Evolutionary conservation across 2,888 invertebrate species (phyloP), one percentile per base, ranked within the genome.

Genomic region (Chloromyia formosa): DNA sequence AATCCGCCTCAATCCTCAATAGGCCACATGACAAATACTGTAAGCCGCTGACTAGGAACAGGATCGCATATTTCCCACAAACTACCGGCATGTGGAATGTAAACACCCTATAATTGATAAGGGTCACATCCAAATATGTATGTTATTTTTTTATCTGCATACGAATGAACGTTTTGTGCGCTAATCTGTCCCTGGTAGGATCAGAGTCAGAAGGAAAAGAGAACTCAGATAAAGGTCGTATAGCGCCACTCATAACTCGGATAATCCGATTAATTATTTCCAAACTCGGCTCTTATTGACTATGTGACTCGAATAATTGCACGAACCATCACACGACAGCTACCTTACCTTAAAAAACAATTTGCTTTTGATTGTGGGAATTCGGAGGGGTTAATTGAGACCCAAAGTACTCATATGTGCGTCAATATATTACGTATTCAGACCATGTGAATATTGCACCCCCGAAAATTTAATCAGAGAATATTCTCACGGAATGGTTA

Each of bases 401-500:
- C 49, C 27, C 3, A 35, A 49, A 49, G 12, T n/a, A 49, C 49
- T 12, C 62, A 42, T 62, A n/a, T 16, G 10, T 14, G 3, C 62
- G 40, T 18, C 22, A 18, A 56, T 20, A 58, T 35, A 35, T 35
- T 35, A 35, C 27, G 27, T 35, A 35, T 35, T 35, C 27, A 35
- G 7, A 35, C 7, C 27, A 35, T 71, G 71, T 35, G 56, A 71
- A 71, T 56, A 71, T 35, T 71, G 58, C 58, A 71, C 71, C 71
- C 71, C 58, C 58, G 56, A 71, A 71, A 71, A 71, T 56, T 40
- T 71, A 71, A 71, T 56, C 71, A 42, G 71, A 35, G 56, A 62
- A 16, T 27, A 23, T 76, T 74, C 76, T 64, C 76, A 76, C 73
- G 76, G 23, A 74, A 64, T 56, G 35, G 18, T 9, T 7, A 4